phyloP scores from a whole-genome alignment of 2,113 vertebrate species.

The Hipposideros armiger region DNA sequence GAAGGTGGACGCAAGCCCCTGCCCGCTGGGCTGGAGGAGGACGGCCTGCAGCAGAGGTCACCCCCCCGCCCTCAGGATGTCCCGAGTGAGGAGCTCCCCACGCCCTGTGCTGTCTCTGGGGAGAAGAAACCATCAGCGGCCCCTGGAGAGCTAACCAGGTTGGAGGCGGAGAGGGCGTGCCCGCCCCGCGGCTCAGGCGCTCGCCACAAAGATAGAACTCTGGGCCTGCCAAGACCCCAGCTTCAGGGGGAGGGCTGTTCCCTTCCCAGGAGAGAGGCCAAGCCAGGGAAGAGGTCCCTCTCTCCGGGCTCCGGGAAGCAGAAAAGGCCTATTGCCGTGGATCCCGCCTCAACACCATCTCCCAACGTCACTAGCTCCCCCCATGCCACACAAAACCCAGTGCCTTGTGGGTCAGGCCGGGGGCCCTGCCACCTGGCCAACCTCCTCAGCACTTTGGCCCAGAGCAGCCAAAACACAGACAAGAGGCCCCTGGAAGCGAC shows the following conservation, averaged over 20 bases:
- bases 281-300: background rate
- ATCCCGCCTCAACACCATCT: background rate
- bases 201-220: background rate
- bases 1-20: background rate
- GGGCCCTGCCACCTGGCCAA: conserved; percentile 63
- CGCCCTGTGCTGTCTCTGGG: accelerated
- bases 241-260: background rate
- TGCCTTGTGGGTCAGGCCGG: conserved; percentile 79
- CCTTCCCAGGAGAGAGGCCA: conserved; percentile 30
- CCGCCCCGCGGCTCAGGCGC: background rate
- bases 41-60: accelerated
- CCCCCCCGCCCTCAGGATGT: background rate
- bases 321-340: accelerated
- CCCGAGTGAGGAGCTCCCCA: background rate
- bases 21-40: background rate
- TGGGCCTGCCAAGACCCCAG: background rate
- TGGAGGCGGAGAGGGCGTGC: accelerated
- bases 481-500: conserved; percentile 73
- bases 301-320: background rate
- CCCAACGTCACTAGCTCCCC: conserved; percentile 64
- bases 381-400: conserved; percentile 80
- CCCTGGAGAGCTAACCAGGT: accelerated
- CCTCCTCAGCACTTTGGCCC: conserved; percentile 69
- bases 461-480: conserved; percentile 76
- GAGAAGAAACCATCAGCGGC: background rate